Conservation (phyloP, 2,888 invertebrate species). For the Eristalis arbustorum region DNA sequence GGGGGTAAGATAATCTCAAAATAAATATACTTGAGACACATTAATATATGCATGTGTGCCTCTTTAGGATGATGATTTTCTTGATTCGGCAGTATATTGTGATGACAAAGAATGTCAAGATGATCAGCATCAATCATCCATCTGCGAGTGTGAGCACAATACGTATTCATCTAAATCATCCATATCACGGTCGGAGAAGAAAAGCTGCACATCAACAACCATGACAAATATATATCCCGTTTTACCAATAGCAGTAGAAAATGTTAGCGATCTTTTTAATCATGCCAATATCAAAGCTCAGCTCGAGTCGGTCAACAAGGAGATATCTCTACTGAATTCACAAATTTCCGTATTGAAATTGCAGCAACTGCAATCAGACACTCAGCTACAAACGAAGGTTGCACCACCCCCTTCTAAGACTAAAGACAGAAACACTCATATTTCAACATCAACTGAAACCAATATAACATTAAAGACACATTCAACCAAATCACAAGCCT, state of each 20-base stretch:
- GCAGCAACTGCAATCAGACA: slow-evolving; percentile 57
- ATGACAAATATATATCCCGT: slow-evolving; percentile 8
- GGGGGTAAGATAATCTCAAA: slow-evolving; percentile 71
- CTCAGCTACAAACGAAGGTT: not conserved
- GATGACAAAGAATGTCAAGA: slow-evolving; percentile 73
- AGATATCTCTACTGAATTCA: slow-evolving; percentile 82
- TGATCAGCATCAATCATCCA: slow-evolving; percentile 41
- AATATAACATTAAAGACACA: not conserved
- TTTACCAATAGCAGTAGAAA: slow-evolving; percentile 31
- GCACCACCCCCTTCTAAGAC: not conserved
- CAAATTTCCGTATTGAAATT: slow-evolving; percentile 84
- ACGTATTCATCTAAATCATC: slow-evolving; percentile 70
- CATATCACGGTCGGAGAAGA: slow-evolving; percentile 50
- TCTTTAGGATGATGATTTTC: slow-evolving; percentile 75
- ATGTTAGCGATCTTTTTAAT: slow-evolving; percentile 72
- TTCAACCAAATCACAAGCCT: slow-evolving; percentile 20
- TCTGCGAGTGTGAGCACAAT: slow-evolving; percentile 68
- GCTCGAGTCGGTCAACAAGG: slow-evolving; percentile 81
- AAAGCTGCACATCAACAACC: slow-evolving; percentile 1
- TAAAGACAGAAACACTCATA: not conserved
- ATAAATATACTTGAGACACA: too few relatives aligned
- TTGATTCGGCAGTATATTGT: slow-evolving; percentile 76
- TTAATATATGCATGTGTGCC: not conserved
- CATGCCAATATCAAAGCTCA: slow-evolving; percentile 74
- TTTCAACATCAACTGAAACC: not conserved